phyloP scores from a whole-genome alignment of 2,113 vertebrate species.

The Melanerpes formicivorus region DNA sequence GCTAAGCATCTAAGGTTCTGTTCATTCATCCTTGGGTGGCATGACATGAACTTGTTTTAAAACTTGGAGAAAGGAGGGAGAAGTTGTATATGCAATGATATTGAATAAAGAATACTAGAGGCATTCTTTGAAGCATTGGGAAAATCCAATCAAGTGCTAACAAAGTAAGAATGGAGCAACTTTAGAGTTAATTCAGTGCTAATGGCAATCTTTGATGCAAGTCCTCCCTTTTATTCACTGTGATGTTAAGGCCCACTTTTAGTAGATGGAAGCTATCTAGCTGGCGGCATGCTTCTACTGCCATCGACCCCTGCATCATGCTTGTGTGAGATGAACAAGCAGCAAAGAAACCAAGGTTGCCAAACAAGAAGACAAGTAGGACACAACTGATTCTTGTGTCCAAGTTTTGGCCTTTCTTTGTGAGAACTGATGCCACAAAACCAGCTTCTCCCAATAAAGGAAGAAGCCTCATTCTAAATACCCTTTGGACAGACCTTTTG shows the following conservation, averaged over 20 bases:
- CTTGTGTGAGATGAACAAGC: background rate
- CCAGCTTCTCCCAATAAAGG: background rate
- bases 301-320: background rate
- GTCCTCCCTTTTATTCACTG: background rate
- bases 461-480: background rate
- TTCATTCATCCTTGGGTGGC: background rate
- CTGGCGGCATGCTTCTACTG: background rate
- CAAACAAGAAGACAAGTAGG: background rate
- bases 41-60: background rate
- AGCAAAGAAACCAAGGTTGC: background rate
- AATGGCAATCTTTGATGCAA: background rate
- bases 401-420: background rate
- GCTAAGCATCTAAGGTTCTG: background rate
- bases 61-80: background rate
- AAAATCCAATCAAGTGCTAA: background rate
- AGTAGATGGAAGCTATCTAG: background rate
- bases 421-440: background rate
- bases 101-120: background rate
- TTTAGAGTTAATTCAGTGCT: background rate
- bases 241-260: background rate
- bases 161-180: background rate
- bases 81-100: background rate
- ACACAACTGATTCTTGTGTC: background rate
- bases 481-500: background rate
- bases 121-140: background rate